Evolutionary conservation across 2,888 invertebrate genomes (phyloP).

Genomic region (Epirrhoe alternata): DNA sequence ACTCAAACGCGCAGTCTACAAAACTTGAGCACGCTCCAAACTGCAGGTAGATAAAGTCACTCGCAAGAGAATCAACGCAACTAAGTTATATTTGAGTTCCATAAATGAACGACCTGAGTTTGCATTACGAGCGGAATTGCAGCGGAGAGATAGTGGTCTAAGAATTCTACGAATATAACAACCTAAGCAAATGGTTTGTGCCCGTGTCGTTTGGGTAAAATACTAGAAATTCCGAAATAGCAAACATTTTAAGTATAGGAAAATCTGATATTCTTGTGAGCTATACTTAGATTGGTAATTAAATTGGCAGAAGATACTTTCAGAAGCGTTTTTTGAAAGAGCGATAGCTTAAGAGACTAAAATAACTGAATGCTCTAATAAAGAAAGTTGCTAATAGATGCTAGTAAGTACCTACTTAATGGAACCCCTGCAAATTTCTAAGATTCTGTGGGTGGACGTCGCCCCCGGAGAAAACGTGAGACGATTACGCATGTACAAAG

Average conservation of each 20-base stretch:
- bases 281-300: background rate
- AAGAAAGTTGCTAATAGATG: background rate
- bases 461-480: background rate
- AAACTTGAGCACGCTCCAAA: constrained; percentile 52
- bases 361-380: background rate
- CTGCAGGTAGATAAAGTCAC: constrained; percentile 54
- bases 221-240: background rate
- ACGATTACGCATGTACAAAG: background rate
- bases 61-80: constrained; percentile 53
- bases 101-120: constrained; percentile 55
- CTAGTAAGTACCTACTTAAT: background rate
- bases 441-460: background rate
- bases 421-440: background rate
- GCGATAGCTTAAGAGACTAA: background rate
- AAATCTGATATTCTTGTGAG: background rate
- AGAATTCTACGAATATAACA: constrained; percentile 6
- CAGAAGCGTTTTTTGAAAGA: background rate
- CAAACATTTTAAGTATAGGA: background rate
- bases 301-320: background rate
- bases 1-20: constrained; percentile 44
- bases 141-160: constrained; percentile 35
- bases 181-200: background rate
- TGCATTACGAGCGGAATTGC: constrained; percentile 43
- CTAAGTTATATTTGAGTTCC: constrained; percentile 62
- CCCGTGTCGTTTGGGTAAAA: background rate